Evolutionary conservation across 2,113 vertebrate genomes (phyloP).

Genomic region (Corvus moneduloides): DNA sequence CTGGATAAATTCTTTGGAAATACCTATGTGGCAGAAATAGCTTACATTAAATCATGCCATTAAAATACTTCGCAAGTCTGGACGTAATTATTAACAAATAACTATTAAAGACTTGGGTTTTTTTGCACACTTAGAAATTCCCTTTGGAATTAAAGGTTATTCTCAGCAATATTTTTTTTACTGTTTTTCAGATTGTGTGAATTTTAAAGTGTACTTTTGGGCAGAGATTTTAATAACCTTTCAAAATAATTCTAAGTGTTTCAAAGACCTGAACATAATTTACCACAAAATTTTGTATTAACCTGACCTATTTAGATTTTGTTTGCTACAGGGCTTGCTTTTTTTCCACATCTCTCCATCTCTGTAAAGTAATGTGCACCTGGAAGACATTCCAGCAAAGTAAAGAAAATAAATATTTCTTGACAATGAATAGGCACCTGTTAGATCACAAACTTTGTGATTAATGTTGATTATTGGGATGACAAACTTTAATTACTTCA

Average conservation of each 20-base stretch:
- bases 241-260: conserved; percentile 40
- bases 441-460: not conserved
- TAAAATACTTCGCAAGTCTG: conserved; percentile 21
- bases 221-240: conserved; percentile 6
- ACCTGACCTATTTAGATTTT: not conserved
- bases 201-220: not conserved
- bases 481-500: not conserved
- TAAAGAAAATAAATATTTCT: not conserved
- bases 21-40: not conserved
- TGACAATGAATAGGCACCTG: not conserved
- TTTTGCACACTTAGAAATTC: conserved; percentile 13
- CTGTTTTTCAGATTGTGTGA: not conserved
- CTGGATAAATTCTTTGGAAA: conserved; percentile 23
- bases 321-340: not conserved
- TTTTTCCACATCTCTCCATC: not conserved
- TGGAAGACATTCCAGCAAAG: not conserved
- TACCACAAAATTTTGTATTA: not conserved
- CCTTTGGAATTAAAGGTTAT: conserved; percentile 9
- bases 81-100: conserved; percentile 47
- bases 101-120: conserved; percentile 27
- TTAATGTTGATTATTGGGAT: not conserved
- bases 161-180: not conserved
- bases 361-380: not conserved
- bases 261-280: not conserved
- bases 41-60: not conserved